Evolutionary conservation across 2,888 invertebrate genomes (phyloP), one percentile per base, ranked within the genome.

Genomic region (Abrostola tripartita): DNA sequence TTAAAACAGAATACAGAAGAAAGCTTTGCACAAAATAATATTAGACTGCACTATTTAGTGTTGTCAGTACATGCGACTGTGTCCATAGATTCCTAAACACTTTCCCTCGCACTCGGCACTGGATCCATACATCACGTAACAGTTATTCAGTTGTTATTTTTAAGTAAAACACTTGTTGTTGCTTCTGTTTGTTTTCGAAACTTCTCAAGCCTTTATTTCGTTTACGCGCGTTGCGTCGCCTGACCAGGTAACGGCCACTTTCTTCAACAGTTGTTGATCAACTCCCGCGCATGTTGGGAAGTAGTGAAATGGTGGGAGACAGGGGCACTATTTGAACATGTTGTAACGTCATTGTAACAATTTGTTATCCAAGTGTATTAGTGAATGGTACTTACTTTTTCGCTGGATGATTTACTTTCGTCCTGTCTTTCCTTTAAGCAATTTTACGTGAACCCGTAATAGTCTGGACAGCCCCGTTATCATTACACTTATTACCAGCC

Each of bases 221-320:
- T 35, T 42, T 49, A 52, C 37, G 36, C 41, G 49, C 37, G 37
- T 24, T 37, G 52, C 52, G 58, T 52, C 59, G 69, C 73, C 60
- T 73, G 65, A 70, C 68, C 50, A 42, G 65, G 76, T 78, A 74
- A 80, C 90, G 85, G 81, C 81, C 82, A 88, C 91, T 90, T 90
- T 91, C 90, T 85, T 88, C 81, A 84, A 73, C 74, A 74, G 84
- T 76, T 79, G 69, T 71, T 72, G 65, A 75, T 77, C 73, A 78
- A 92, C 91, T 92, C 90, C 80, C 79, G 85, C 84, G 84, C 85
- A 84, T 75, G 79, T 78, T 73, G 76, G 78, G 74, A 68, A 69
- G 74, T 62, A 76, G 85, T 79, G 83, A 83, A 87, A 86, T 88
- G 88, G 90, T 81, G 88, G 91, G 88, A 88, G 85, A 65, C 64